Evolutionary conservation across 2,888 invertebrate species (phyloP), one percentile per base, ranked within the genome.

Genomic region (Miltochrista miniata): DNA sequence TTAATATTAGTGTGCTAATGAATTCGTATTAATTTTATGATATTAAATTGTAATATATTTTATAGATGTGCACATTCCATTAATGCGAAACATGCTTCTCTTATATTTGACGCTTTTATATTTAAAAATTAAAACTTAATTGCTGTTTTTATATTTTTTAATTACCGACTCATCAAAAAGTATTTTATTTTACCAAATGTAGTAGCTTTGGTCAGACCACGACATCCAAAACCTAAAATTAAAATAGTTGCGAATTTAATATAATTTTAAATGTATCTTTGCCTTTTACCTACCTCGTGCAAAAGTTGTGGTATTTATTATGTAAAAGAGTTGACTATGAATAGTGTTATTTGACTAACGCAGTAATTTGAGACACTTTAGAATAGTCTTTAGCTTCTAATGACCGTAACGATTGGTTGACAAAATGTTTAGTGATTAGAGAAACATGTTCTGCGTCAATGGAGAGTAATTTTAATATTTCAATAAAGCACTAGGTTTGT

Each of bases 1-100:
- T 86, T 87, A 87, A 76, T 83, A 73, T 31, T 90, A 91, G 90
- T 85, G 91, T 91, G 89, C 90, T 91, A 91, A 90, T 90, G 81
- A 87, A 87, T 81, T 87, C 81, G 81, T 89, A 89, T 85, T 88
- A 90, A 88, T 87, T 87, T 81, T 84, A 82, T 79, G 76, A 76
- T 78, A 80, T 79, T 81, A 81, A 85, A 84, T 79, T 90, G 87
- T 90, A 90, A 86, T 88, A 87, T 89, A 90, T 82, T 82, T 81
- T 83, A 81, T 83, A 85, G 79, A 82, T 74, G 75, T 82, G 76
- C 74, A 85, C 87, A 89, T 89, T 89, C 88, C 89, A 83, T 90
- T 88, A 74, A 85, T 83, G 86, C 86, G 80, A 81, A 86, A 88
- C 87, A 85, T 85, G 82, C 80, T 85, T 87, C 83, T 86, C 82